A percentile compares a stretch with the other conserved stretches of the same genome.
These are phyloP conservation scores for Vidua macroura DNA, from an alignment of 2,113 vertebrate genomes.

Conservation along the genomic window DNA sequence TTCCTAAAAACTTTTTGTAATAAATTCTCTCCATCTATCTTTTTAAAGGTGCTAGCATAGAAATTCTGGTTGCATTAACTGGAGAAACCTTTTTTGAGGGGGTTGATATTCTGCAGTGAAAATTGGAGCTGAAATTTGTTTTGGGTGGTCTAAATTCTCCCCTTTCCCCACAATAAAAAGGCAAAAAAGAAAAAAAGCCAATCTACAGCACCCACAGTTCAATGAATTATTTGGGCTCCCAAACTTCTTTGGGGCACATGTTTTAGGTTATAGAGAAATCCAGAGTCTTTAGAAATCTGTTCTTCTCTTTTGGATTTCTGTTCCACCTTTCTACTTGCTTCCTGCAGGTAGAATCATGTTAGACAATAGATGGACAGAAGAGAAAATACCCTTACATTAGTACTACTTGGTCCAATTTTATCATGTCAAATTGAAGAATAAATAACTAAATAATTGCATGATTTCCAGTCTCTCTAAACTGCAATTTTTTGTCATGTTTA, in stretches of 20 bases:
- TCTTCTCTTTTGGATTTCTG: not conserved
- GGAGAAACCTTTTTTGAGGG: not conserved
- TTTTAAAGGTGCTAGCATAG: not conserved
- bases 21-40: not conserved
- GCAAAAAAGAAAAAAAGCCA: fast-evolving
- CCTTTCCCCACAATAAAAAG: fast-evolving
- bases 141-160: not conserved
- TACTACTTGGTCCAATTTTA: not conserved
- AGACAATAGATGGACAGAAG: not conserved
- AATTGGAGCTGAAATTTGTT: not conserved
- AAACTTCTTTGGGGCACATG: not conserved
- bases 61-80: not conserved
- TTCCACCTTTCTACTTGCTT: not conserved
- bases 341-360: not conserved
- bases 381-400: not conserved
- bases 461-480: not conserved
- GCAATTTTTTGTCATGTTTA: not conserved
- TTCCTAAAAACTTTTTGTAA: not conserved
- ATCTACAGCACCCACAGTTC: not conserved
- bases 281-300: not conserved
- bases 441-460: not conserved
- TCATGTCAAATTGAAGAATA: not conserved
- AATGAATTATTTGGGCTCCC: not conserved
- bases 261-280: not conserved
- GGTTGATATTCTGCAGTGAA: not conserved